Base-by-base conservation (phyloP, 1,140 invertebrate genomes). In the Riptortus pedestris region DNA sequence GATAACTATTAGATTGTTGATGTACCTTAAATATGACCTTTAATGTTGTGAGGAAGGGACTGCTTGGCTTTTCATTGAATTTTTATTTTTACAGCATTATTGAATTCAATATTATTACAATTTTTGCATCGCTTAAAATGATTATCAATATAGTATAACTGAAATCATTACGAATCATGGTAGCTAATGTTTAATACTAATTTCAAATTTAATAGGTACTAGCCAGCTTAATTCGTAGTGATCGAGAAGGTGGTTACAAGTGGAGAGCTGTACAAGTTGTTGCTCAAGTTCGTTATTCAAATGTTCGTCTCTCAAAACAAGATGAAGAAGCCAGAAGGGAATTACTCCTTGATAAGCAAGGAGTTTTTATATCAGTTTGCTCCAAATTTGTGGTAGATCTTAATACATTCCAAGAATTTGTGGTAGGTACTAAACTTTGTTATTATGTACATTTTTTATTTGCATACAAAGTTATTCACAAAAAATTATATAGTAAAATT, bases 241-340 rank as follows among this genome's bases (percentile, higher is more conserved):
- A 22, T 33, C 14, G 12, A 31, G 31, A 38, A 22, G 31, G 12
- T 24, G 45, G 45, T 5, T 60, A 60, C 18, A 31, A 22, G 18
- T 60, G 58, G 58, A 16, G 58, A 33, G 58, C 58, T 12, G 33
- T 60, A 20, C 58, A 60, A 27, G 52, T 57, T 1, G 51, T 27
- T 27, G 22, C 52, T 28, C 52, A 57, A 14, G n/a, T 24, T 7
- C 22, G 27, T 3, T 16, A 24, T 4, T 27, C 24, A 3, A 16
- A 24, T 28, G 27, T 57, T 24, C 22, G 27, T 26, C 14, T 57
- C 3, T 27, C 22, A 0, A 57, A 28, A 12, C 16, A 28, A 24
- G 27, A 16, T 27, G 52, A 57, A 28, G 22, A 57, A 28, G 52
- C 52, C 9, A 20, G 27, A 3, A 20, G 27, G 52, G 52, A 57